These are phyloP conservation scores for Watsonalla cultraria DNA, from an alignment of 2,888 invertebrate genomes.

Conservation along the genomic window DNA sequence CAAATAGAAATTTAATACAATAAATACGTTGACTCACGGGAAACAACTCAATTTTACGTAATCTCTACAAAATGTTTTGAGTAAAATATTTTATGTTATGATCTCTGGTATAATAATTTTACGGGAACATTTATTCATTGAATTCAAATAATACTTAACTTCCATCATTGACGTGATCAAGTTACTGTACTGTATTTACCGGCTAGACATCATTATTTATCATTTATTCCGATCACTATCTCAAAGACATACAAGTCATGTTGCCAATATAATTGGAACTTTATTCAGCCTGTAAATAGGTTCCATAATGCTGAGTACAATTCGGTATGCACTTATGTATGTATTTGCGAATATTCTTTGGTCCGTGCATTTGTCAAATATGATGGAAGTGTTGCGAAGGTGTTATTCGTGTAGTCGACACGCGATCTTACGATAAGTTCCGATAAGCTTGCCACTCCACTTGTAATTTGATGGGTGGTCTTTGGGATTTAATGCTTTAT, in stretches of 20 bases:
- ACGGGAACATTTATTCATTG: constrained; percentile 10
- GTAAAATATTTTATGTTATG: constrained; percentile 18
- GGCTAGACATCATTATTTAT: constrained; percentile 41
- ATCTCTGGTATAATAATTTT: constrained; percentile 1
- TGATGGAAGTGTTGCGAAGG: constrained; percentile 55
- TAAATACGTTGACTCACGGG: constrained; percentile 54
- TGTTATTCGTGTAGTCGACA: constrained; percentile 67
- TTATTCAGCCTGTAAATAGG: constrained; percentile 29
- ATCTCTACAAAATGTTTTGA: constrained; percentile 33
- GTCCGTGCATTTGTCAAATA: constrained; percentile 62
- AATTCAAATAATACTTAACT: constrained; percentile 25
- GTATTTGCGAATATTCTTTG: constrained; percentile 50
- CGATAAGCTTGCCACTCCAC: constrained; percentile 55
- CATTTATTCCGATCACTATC: constrained; percentile 43
- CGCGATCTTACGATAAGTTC: constrained; percentile 59
- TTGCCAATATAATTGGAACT: constrained; percentile 25
- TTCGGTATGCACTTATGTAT: constrained; percentile 12
- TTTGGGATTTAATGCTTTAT: constrained; percentile 36
- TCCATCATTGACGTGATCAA: constrained; percentile 36
- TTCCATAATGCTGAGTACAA: constrained; percentile 24
- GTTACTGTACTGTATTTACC: constrained; percentile 35
- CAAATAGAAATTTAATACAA: constrained; percentile 61
- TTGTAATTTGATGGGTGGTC: constrained; percentile 65
- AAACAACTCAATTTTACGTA: constrained; percentile 52
- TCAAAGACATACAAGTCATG: constrained; percentile 23